These are phyloP conservation scores for Crypturellus tataupa DNA, from an alignment of 2,797 vertebrate genomes.

Conservation along the genomic window DNA sequence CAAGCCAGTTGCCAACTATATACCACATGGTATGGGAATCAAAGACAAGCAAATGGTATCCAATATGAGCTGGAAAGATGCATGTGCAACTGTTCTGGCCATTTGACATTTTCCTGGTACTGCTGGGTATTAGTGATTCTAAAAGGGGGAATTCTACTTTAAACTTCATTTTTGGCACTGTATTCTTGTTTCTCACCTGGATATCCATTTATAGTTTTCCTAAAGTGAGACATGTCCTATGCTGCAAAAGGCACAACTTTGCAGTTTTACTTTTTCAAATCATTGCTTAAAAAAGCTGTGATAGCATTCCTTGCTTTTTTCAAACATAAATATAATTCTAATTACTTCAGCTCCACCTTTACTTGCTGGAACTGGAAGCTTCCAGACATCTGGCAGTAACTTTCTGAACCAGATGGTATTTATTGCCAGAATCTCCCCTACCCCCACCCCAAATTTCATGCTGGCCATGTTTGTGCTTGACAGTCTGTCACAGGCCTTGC, in stretches of 20 bases:
- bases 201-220: background rate
- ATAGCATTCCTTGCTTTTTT: background rate
- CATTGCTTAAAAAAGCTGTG: background rate
- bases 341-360: conserved; percentile 55
- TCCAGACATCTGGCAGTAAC: conserved; percentile 52
- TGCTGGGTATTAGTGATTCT: background rate
- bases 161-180: background rate
- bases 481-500: background rate
- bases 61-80: background rate
- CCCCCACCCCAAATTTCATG: conserved; percentile 33
- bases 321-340: conserved; percentile 26
- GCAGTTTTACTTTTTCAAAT: background rate
- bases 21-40: background rate
- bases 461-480: conserved; percentile 11
- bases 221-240: background rate
- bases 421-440: conserved; percentile 24
- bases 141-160: background rate
- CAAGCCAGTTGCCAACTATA: background rate
- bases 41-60: background rate
- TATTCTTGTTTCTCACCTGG: conserved; percentile 9
- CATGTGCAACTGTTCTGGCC: background rate
- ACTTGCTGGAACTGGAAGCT: conserved; percentile 12
- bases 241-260: background rate
- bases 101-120: background rate
- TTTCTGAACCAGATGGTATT: conserved; percentile 50